Evolutionary conservation across 2,113 vertebrate genomes (phyloP), one percentile per base, ranked within the genome.

Genomic region (Rhabdomys dilectus): DNA sequence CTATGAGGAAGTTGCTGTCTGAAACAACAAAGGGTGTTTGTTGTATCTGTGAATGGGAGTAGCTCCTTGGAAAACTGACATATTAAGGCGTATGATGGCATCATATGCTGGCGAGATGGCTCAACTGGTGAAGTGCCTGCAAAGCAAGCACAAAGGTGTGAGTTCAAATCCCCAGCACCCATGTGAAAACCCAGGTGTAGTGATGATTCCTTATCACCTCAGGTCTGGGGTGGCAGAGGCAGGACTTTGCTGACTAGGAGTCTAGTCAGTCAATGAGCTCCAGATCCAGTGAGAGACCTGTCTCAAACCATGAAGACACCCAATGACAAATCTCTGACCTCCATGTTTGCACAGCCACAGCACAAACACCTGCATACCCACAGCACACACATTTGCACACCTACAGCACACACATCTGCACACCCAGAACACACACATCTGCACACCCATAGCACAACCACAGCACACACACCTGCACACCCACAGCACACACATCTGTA

Each of bases 11-110:
- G 15, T 26, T 29, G 31, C 17, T 78, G 42, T n/a, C 56, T 80
- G 82, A 53, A 58, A 53, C 6, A 42, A 48, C 5, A 22, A 60
- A 87, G 45, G 72, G 60, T 73, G 51, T 1, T 29, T 73, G 51
- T 1, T 29, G 1, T 1, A 21, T 15, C 72, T 42, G 5, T 2
- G 5, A 58, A 58, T 36, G 22, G 0, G 1, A 60, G 26, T 34
- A 19, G 45, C 13, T 95, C 56, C 56, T 34, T 39, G 77, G 62
- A 58, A 91, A 78, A 86, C 66, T 53, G 76, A 70, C 39, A 16
- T 6, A 7, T 7, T 5, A 60, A 51, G 64, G 86, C 72, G 11
- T 19, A 13, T 66, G 45, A n/a, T 66, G 45, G 15, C 21, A 51
- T 9, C 11, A 51, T 5, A 31, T 62, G 22, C 53, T 60, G 36